A percentile compares a stretch with the other conserved stretches of the same genome.
phyloP scores from a whole-genome alignment of 2,797 vertebrate genomes.

The Spinus olivaceus region DNA sequence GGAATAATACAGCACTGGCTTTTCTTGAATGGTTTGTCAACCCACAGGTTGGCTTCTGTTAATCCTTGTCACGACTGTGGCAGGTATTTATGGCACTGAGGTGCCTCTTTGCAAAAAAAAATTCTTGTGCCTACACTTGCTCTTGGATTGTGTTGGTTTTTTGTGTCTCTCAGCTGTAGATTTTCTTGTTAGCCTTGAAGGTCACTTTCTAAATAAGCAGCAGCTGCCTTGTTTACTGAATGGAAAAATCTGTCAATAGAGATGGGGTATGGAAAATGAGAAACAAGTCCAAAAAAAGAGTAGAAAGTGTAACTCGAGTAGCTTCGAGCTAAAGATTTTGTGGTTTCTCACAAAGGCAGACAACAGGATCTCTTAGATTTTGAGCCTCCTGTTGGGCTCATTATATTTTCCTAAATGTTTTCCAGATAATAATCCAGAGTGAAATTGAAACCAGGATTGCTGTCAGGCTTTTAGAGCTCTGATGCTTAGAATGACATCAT shows the following conservation, averaged over 20 bases:
- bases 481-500: neutral
- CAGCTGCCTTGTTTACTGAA: neutral
- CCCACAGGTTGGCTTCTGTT: rapidly evolving
- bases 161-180: neutral
- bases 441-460: slow-evolving; percentile 3
- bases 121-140: rapidly evolving
- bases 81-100: neutral
- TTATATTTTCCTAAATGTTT: slow-evolving; percentile 23
- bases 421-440: neutral
- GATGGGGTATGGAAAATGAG: neutral
- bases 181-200: neutral
- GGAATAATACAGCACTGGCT: neutral
- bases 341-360: neutral
- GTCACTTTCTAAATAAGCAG: neutral
- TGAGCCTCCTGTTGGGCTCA: neutral
- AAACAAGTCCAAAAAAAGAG: neutral
- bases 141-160: neutral
- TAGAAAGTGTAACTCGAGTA: neutral
- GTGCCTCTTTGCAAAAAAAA: neutral
- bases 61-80: neutral
- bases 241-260: neutral
- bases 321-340: neutral
- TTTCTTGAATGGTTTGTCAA: neutral
- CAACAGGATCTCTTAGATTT: neutral
- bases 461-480: neutral